phyloP scores from a whole-genome alignment of 2,113 vertebrate species.

The Dermatemys mawii region DNA sequence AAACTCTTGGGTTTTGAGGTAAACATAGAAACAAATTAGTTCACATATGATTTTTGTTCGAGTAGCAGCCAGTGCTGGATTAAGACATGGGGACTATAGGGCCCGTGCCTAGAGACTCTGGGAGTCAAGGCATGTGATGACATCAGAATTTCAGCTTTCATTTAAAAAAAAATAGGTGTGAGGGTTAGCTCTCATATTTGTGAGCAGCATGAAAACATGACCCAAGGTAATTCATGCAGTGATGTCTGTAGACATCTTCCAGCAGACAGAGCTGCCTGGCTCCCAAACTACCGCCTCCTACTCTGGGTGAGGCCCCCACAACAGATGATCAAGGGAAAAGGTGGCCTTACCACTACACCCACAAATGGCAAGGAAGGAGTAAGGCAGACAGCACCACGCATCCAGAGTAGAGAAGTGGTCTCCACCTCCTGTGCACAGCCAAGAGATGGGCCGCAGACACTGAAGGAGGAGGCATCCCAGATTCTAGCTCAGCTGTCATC shows the following conservation, averaged over 20 bases:
- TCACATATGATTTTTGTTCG: not conserved
- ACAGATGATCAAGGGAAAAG: not conserved
- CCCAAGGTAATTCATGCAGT: not conserved
- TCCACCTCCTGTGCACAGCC: not conserved
- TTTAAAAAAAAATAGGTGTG: not conserved
- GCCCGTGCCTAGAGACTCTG: not conserved
- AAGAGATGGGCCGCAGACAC: not conserved
- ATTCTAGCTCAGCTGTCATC: not conserved
- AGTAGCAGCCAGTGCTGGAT: not conserved
- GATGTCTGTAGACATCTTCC: not conserved
- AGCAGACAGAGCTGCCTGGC: not conserved
- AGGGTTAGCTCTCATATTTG: not conserved
- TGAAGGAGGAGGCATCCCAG: not conserved
- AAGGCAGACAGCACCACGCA: not conserved
- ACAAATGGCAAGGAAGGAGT: not conserved
- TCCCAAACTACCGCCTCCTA: not conserved
- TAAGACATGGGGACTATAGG: not conserved
- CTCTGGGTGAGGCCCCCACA: not conserved
- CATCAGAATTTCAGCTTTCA: not conserved
- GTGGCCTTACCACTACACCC: not conserved
- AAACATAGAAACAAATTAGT: not conserved
- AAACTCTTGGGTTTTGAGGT: not conserved
- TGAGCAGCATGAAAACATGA: not conserved
- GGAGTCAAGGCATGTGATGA: not conserved
- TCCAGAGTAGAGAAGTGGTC: not conserved